Evolutionary conservation across 2,113 vertebrate genomes (phyloP), one percentile per base, ranked within the genome.

Genomic region (Eurypyga helias): DNA sequence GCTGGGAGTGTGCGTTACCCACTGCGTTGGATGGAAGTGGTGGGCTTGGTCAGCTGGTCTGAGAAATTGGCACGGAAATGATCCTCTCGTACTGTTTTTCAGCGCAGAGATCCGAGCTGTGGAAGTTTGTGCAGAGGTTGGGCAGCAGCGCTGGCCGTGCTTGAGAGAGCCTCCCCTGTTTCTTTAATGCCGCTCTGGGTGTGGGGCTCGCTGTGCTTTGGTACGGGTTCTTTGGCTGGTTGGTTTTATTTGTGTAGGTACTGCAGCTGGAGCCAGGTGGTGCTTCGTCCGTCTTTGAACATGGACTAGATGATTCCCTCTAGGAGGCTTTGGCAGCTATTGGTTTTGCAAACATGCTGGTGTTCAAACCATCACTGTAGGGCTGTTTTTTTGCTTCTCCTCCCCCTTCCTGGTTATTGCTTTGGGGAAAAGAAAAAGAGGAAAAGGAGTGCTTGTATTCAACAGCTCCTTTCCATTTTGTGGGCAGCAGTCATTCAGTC

Each of bases 1-100:
- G 34, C 16, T 29, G 38, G 9, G 52, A 21, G 1, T 60, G 20
- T 67, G 11, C 2, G 1, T 79, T 61, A 19, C 0, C 1, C 12
- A 26, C 43, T 80, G 24, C 18, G 7, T 11, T 46, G 54, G 24
- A 23, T 58, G 80, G 86, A 60, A 83, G 52, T 36, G 28, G 45
- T 45, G 60, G 55, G 17, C 11, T 92, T 80, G 26, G 48, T 69
- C 60, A 81, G 34, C 25, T 58, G 4, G 3, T 69, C 33, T 67
- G 43, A 76, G 75, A 90, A 90, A 83, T 55, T 20, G 64, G 26
- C 45, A 43, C 23, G 75, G 45, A 80, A 60, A 55, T 60, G 54
- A 6, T 64, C 5, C 15, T 64, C 11, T 75, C 5, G 6, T 52
- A 15, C 18, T 64, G 17, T 28, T 93, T 41, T 24, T 80, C 31